A percentile compares a stretch with the other conserved stretches of the same genome.
Evolutionary conservation across 2,797 vertebrate genomes (phyloP).

Genomic region (Simalia tracyae): DNA sequence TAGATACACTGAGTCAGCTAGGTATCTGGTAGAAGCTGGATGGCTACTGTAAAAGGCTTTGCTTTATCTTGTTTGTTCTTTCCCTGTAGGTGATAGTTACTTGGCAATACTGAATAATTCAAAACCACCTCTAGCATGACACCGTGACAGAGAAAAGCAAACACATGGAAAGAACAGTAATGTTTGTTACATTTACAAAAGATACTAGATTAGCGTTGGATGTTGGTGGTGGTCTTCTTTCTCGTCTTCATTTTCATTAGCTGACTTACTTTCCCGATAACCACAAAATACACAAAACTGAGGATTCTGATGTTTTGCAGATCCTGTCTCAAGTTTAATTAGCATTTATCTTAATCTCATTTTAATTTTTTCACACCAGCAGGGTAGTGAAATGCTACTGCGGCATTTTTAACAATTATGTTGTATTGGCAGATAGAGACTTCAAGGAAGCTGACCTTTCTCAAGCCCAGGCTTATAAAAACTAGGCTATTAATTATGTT

Average conservation of each 20-base stretch:
- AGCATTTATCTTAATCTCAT: conserved; percentile 62
- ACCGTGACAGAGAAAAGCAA: background rate
- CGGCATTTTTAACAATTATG: conserved; percentile 46
- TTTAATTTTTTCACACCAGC: conserved; percentile 54
- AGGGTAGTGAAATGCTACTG: conserved; percentile 61
- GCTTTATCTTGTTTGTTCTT: background rate
- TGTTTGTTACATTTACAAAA: background rate
- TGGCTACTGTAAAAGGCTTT: conserved; percentile 18
- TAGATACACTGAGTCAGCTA: conserved; percentile 11
- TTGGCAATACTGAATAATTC: background rate
- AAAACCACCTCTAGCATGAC: background rate
- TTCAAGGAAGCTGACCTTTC: conserved; percentile 67
- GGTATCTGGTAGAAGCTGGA: conserved; percentile 5
- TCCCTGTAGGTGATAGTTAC: background rate
- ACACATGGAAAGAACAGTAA: conserved; percentile 17
- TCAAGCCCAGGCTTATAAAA: conserved; percentile 49
- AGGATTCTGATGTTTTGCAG: conserved; percentile 44
- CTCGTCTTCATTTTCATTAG: conserved; percentile 10
- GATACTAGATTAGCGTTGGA: background rate
- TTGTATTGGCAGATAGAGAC: conserved; percentile 61
- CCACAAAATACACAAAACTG: conserved; percentile 41
- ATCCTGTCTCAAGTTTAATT: conserved; percentile 66
- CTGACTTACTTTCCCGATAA: conserved; percentile 34
- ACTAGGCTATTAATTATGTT: conserved; percentile 57
- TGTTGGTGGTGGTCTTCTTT: background rate